Evolutionary conservation across 2,113 vertebrate species (phyloP), one percentile per base, ranked within the genome.

Genomic region (Trichechus manatus): DNA sequence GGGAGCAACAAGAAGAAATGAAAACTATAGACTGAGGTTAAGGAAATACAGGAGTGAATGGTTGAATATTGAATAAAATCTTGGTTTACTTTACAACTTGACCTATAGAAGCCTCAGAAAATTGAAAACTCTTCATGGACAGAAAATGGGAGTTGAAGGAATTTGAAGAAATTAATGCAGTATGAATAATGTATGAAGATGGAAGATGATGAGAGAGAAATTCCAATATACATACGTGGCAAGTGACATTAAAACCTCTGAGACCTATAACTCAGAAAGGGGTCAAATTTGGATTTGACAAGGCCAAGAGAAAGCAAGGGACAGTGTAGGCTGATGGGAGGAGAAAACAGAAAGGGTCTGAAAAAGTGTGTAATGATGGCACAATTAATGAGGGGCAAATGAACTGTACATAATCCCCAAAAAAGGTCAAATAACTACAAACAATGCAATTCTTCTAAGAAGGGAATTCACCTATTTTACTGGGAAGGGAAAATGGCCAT

Each of bases 131-230:
- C 50, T 84, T 84, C 59, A 75, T 87, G 61, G 33, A 89, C 39
- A 75, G 59, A 81, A 93, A 93, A 93, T 68, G 90, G 66, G 29
- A 93, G 68, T 42, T 82, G n/a, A 95, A 82, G 36, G 68, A 93
- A 86, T 95, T 90, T 75, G 56, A 93, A 95, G n/a, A 92, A 42
- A 92, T 94, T 66, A 86, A 80, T 72, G 31, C 72, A 47, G 15
- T 50, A 72, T 86, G 74, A 63, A 95, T 91, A 95, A 91, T 85
- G 81, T 31, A 89, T 80, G 72, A 92, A 80, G n/a, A 92, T 82
- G 81, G 47, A 92, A 94, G 66, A 39, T 77, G 47, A 53, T 85
- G 56, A 94, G 36, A 80, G 19, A 86, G 39, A 92, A 80, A 94
- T 92, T 31, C n/a, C 47, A 77, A 27, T 86, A 68, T 72, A 53